Base-by-base conservation (phyloP, 2,113 vertebrate species). In the Aegotheles bennettii region DNA sequence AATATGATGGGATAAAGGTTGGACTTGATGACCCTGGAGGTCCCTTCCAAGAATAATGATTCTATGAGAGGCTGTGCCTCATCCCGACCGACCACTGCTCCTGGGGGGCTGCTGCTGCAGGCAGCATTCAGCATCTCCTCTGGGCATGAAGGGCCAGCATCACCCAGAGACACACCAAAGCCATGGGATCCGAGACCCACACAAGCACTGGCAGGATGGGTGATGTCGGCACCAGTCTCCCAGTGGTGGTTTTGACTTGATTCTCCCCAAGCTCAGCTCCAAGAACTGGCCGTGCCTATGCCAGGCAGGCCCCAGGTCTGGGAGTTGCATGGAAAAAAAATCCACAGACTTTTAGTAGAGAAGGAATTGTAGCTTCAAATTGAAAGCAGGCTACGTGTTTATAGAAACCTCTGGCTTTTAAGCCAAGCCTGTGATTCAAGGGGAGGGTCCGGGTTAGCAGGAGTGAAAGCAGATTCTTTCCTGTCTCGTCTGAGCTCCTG, bases 401-500 rank as follows among this genome's bases (percentile, higher is more conserved):
- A 85, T 28, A 77, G 56, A 69, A 96, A 91, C n/a, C 31, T 73
- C 45, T 38, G 65, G 45, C 18, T 94, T 75, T 69, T 13, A 43
- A 90, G 78, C 53, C 82, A 61, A 85, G 53, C 26, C 65, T 57
- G 82, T 96, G 95, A 90, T 96, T 83, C 92, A 90, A 76, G 53
- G 92, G 94, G 67, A 91, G 77, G 90, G 69, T 68, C 92, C 31
- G 81, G 51, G 26, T 42, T 79, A 64, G 35, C 6, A 2, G 81
- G 84, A 89, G 61, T 84, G 87, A 91, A 95, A 93, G n/a, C 9
- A 0, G 40, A 88, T 79, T 33, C 40, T 69, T 95, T 93, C 75
- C 94, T 60, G 75, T 92, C 91, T 13, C 6, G 91, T 91, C 92
- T 94, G 95, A 95, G 79, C 65, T 78, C 78, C 78, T n/a, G 65